Conservation (phyloP, 2,797 vertebrate genomes). For the Sebastes taczanowskii region DNA sequence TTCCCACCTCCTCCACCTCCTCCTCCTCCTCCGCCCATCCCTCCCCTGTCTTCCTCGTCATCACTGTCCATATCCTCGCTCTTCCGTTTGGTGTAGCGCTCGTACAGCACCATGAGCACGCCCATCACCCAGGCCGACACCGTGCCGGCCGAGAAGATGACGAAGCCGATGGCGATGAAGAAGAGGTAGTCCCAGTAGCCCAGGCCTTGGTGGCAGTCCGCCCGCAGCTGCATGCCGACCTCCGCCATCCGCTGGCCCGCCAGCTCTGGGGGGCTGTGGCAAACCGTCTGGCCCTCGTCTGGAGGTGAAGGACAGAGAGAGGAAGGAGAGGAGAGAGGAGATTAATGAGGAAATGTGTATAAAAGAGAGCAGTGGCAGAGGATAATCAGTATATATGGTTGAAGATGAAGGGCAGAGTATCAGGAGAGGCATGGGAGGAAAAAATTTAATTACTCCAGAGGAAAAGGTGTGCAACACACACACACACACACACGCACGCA, state of each 20-base stretch:
- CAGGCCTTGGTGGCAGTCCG: slow-evolving; percentile 90
- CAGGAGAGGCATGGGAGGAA: background rate
- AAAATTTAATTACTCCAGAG: slow-evolving; percentile 45
- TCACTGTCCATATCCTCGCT: slow-evolving; percentile 83
- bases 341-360: slow-evolving; percentile 27
- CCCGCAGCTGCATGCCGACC: slow-evolving; percentile 87
- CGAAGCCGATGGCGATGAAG: slow-evolving; percentile 91
- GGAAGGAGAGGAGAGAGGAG: background rate
- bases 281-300: slow-evolving; percentile 85
- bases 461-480: slow-evolving; percentile 22
- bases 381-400: slow-evolving; percentile 21
- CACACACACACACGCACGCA: background rate
- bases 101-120: slow-evolving; percentile 88
- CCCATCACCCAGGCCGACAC: slow-evolving; percentile 92
- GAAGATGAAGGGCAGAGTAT: slow-evolving; percentile 30
- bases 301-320: slow-evolving; percentile 36
- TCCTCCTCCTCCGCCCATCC: slow-evolving; percentile 44
- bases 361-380: slow-evolving; percentile 12
- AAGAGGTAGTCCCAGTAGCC: slow-evolving; percentile 92
- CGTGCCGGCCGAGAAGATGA: slow-evolving; percentile 93
- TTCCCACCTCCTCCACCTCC: slow-evolving; percentile 52
- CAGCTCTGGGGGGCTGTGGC: slow-evolving; percentile 79
- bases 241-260: slow-evolving; percentile 84
- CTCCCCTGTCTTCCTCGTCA: slow-evolving; percentile 70
- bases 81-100: slow-evolving; percentile 82